Evolutionary conservation across 2,888 invertebrate species (phyloP).

Genomic region (Eilema sororculum): DNA sequence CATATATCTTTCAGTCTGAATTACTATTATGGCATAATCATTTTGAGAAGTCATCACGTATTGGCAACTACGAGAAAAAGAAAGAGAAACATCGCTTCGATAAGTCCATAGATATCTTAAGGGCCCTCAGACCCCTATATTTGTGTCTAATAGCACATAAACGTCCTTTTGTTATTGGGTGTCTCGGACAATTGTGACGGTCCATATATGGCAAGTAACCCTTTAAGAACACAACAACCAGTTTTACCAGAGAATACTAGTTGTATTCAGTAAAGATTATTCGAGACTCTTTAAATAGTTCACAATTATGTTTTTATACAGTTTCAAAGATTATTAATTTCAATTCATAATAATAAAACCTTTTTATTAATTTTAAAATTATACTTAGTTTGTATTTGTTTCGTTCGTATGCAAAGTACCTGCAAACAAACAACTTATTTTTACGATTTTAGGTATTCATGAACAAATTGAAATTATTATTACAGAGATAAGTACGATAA

Average conservation of each 20-base stretch:
- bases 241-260: not conserved
- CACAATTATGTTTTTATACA: not conserved
- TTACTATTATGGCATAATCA: no score
- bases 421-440: not conserved
- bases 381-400: not conserved
- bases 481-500: not conserved
- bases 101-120: not conserved
- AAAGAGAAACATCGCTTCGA: no score
- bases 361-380: not conserved
- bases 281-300: not conserved
- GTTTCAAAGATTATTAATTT: not conserved
- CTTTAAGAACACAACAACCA: not conserved
- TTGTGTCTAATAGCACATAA: no score
- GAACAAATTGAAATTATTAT: constrained; percentile 4
- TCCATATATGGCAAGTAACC: not conserved
- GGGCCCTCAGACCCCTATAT: no score
- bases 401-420: not conserved
- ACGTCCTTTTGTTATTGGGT: not conserved
- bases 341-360: not conserved
- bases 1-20: no score
- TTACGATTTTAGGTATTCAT: not conserved
- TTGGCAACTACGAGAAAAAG: no score
- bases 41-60: no score
- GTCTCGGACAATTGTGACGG: not conserved
- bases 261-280: no score